phyloP scores from a whole-genome alignment of 2,888 invertebrate genomes.

The Eupelmus urozonus region DNA sequence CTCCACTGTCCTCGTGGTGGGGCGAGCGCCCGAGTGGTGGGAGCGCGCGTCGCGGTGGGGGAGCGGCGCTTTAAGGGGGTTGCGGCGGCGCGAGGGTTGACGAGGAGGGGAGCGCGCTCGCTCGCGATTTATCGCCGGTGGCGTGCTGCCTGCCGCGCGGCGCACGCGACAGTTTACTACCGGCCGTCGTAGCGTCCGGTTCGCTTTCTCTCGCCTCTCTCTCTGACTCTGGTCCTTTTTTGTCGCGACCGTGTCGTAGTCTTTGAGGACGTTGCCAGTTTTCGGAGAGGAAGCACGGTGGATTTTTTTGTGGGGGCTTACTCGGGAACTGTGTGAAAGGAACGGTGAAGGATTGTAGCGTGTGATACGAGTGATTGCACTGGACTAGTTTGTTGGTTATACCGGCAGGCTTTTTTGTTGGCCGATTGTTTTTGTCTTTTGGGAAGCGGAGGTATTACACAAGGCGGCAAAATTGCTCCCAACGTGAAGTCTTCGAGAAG shows the following conservation, averaged over 20 bases:
- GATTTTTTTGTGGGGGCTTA: not conserved
- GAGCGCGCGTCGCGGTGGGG: slow-evolving; percentile 46
- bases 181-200: slow-evolving; percentile 70
- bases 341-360: not conserved
- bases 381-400: slow-evolving; percentile 18
- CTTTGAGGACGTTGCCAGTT: not conserved
- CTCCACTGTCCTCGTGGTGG: slow-evolving; percentile 31
- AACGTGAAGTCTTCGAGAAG: slow-evolving; percentile 67
- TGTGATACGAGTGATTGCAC: slow-evolving; percentile 42
- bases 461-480: slow-evolving; percentile 69
- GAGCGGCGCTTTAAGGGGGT: slow-evolving; percentile 26
- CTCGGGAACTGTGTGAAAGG: not conserved
- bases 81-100: not conserved
- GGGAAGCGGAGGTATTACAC: not conserved
- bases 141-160: slow-evolving; percentile 67
- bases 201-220: slow-evolving; percentile 57
- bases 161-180: slow-evolving; percentile 77
- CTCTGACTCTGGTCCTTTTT: not conserved
- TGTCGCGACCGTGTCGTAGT: not conserved
- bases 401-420: slow-evolving; percentile 28
- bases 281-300: not conserved
- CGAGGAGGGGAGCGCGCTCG: slow-evolving; percentile 49
- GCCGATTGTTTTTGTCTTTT: slow-evolving; percentile 18
- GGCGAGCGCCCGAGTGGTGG: slow-evolving; percentile 30
- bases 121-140: slow-evolving; percentile 70